Percentiles rank a stretch among this genome's conserved stretches.
Evolutionary conservation across 2,113 vertebrate genomes (phyloP).

Genomic region (Lycocorax pyrrhopterus): DNA sequence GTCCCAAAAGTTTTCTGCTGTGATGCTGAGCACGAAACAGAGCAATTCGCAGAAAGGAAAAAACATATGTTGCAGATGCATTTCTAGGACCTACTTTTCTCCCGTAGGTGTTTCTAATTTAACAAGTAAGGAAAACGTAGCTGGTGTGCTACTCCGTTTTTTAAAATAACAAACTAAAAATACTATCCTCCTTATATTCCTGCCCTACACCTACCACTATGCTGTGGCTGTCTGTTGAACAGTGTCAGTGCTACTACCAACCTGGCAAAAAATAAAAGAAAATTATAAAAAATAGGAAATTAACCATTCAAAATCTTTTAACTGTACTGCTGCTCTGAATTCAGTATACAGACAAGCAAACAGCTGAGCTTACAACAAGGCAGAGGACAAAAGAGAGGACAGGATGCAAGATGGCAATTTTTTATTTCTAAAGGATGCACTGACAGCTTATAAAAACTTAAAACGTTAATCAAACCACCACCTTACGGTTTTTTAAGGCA

Average conservation of each 20-base stretch:
- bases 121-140: not conserved
- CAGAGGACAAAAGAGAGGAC: not conserved
- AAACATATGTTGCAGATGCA: not conserved
- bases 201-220: not conserved
- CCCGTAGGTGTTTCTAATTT: not conserved
- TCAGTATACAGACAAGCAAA: not conserved
- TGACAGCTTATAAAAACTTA: not conserved
- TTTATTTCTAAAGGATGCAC: not conserved
- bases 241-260: not conserved
- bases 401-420: not conserved
- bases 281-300: not conserved
- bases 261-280: not conserved
- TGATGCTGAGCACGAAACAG: not conserved
- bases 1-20: not conserved
- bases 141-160: not conserved
- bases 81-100: not conserved
- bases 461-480: not conserved
- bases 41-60: not conserved
- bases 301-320: not conserved
- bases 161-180: not conserved
- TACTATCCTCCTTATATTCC: not conserved
- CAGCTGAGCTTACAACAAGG: not conserved
- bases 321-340: not conserved
- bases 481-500: not conserved
- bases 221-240: not conserved